These are phyloP conservation scores for Nymphalis io DNA, from an alignment of 1,140 invertebrate genomes.

Conservation along the genomic window DNA sequence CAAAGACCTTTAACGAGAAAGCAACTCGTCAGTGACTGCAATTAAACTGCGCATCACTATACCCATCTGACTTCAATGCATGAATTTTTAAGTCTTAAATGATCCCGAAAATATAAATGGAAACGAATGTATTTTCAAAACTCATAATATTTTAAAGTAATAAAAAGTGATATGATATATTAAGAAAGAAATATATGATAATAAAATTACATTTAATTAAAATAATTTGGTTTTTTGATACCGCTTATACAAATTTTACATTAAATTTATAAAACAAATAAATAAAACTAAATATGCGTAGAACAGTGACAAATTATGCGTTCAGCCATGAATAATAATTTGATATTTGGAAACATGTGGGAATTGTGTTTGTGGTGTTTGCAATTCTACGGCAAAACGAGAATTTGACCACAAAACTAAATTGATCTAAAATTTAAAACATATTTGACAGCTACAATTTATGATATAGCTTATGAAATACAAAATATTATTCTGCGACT, in stretches of 20 bases:
- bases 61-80: too few relatives aligned
- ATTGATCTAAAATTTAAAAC: background rate
- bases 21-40: too few relatives aligned
- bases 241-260: background rate
- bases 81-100: too few relatives aligned
- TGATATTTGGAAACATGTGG: slow-evolving; percentile 18
- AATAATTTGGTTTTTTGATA: background rate
- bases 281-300: slow-evolving; percentile 2
- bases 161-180: too few relatives aligned
- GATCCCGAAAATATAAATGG: too few relatives aligned
- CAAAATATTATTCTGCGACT: too few relatives aligned
- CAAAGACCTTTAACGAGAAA: too few relatives aligned
- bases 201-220: background rate
- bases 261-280: background rate
- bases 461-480: background rate
- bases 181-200: too few relatives aligned
- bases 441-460: background rate
- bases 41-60: too few relatives aligned
- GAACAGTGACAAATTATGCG: slow-evolving; percentile 18
- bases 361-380: slow-evolving; percentile 18
- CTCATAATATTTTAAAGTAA: too few relatives aligned
- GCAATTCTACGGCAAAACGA: slow-evolving; percentile 11
- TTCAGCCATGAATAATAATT: slow-evolving; percentile 18
- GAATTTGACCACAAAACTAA: slow-evolving; percentile 5
- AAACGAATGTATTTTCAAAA: too few relatives aligned